Evolutionary conservation across 1,140 invertebrate genomes (phyloP).

Genomic region (Ridgeia piscesae): DNA sequence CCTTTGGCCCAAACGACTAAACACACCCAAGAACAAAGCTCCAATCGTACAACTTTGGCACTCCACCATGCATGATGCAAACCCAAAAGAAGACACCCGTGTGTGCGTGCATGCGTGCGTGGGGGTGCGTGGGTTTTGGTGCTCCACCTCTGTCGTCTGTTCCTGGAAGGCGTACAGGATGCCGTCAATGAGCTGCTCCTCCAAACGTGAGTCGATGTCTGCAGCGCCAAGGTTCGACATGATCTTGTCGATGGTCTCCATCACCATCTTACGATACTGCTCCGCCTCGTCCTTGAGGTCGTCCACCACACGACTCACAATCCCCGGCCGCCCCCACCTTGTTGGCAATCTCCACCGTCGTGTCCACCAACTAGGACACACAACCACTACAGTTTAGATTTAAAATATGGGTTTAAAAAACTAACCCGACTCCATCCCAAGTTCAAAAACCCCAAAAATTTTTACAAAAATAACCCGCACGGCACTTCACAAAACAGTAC

Average conservation of each 20-base stretch:
- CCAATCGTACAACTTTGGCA: too few species aligned
- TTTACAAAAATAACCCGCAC: too few species aligned
- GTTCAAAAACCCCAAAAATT: too few species aligned
- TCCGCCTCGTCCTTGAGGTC: constrained; percentile 99
- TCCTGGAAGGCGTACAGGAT: constrained; percentile 99
- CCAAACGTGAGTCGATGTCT: constrained; percentile 94
- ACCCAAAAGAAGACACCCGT: not conserved
- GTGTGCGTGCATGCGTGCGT: not conserved
- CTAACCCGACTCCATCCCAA: too few species aligned
- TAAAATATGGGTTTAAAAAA: too few species aligned
- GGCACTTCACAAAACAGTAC: too few species aligned
- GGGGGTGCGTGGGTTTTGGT: too few species aligned
- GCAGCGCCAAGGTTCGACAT: constrained; percentile 96
- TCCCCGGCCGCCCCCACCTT: constrained; percentile 96
- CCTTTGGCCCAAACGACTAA: too few species aligned
- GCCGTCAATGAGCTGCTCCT: constrained; percentile 98
- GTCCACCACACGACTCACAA: constrained; percentile 97
- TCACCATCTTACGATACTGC: constrained; percentile 99
- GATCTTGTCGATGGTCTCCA: constrained; percentile 99
- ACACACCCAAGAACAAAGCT: too few species aligned
- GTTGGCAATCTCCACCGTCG: constrained; percentile 99
- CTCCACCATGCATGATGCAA: not conserved
- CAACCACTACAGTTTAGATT: too few species aligned
- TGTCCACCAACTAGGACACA: constrained; percentile 81
- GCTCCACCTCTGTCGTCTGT: constrained; percentile 89